These are phyloP conservation scores for Volucella zonaria DNA, from an alignment of 2,888 invertebrate species.

Conservation along the genomic window DNA sequence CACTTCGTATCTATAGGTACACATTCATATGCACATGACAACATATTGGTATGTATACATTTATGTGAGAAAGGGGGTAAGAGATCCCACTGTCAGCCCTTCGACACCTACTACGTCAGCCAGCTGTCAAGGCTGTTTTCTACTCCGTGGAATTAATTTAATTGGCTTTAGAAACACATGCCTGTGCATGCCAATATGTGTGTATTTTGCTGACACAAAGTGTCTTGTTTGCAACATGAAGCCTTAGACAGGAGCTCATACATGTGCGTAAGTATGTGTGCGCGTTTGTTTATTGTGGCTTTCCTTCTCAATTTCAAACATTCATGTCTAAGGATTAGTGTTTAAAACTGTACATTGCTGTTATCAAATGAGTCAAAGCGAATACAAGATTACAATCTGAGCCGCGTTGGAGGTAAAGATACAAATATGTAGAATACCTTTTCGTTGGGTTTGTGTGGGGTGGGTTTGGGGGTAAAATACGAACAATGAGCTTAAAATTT, in stretches of 20 bases:
- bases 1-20: too few relatives aligned
- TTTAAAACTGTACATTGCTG: slow-evolving; percentile 47
- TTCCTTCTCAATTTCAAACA: slow-evolving; percentile 24
- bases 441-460: background rate
- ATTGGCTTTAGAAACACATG: slow-evolving; percentile 64
- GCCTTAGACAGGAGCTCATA: slow-evolving; percentile 49
- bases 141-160: slow-evolving; percentile 66
- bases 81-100: background rate
- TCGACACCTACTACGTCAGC: slow-evolving; percentile 16
- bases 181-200: slow-evolving; percentile 29
- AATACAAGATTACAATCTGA: slow-evolving; percentile 46
- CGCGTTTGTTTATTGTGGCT: background rate
- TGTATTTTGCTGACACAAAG: slow-evolving; percentile 29
- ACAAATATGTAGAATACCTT: too few relatives aligned
- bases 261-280: background rate
- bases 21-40: too few relatives aligned
- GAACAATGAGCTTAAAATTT: slow-evolving; percentile 25
- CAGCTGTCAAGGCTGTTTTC: slow-evolving; percentile 59
- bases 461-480: background rate
- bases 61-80: background rate
- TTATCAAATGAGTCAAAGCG: slow-evolving; percentile 66
- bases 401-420: background rate
- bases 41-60: too few relatives aligned
- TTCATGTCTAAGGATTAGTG: slow-evolving; percentile 46
- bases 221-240: slow-evolving; percentile 56